Evolutionary conservation across 2,113 vertebrate species (phyloP).

Genomic region (Cervus canadensis): DNA sequence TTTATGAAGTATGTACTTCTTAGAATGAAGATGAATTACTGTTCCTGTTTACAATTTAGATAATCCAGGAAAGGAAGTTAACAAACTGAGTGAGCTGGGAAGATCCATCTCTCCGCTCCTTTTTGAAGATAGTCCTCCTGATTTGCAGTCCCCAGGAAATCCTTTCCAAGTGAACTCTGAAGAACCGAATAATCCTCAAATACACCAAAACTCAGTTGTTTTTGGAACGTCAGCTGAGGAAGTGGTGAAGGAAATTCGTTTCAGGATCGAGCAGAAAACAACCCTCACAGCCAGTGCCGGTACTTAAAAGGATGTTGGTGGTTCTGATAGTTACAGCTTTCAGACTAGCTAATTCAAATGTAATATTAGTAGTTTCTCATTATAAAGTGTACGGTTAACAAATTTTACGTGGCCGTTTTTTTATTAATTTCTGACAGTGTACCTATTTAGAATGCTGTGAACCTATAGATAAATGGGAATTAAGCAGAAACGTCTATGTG

Average conservation of each 20-base stretch:
- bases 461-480: neutral
- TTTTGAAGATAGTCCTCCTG: constrained; percentile 88
- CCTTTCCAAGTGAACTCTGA: constrained; percentile 24
- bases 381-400: neutral
- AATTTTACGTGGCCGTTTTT: neutral
- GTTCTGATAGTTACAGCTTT: neutral
- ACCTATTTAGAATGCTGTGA: neutral
- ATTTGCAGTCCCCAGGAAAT: constrained; percentile 17
- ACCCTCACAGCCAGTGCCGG: constrained; percentile 96
- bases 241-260: constrained; percentile 96
- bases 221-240: constrained; percentile 94
- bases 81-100: constrained; percentile 24
- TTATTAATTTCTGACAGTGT: neutral
- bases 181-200: constrained; percentile 46
- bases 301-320: constrained; percentile 65
- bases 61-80: constrained; percentile 47
- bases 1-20: neutral
- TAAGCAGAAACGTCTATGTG: neutral
- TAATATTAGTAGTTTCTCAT: neutral
- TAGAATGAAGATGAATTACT: constrained; percentile 15
- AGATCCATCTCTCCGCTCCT: constrained; percentile 85
- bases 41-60: constrained; percentile 63
- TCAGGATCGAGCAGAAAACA: constrained; percentile 95
- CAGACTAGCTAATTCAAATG: neutral
- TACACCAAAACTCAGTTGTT: constrained; percentile 73